These are phyloP conservation scores for Phortica okadai DNA, from an alignment of 2,888 invertebrate species.

Conservation along the genomic window DNA sequence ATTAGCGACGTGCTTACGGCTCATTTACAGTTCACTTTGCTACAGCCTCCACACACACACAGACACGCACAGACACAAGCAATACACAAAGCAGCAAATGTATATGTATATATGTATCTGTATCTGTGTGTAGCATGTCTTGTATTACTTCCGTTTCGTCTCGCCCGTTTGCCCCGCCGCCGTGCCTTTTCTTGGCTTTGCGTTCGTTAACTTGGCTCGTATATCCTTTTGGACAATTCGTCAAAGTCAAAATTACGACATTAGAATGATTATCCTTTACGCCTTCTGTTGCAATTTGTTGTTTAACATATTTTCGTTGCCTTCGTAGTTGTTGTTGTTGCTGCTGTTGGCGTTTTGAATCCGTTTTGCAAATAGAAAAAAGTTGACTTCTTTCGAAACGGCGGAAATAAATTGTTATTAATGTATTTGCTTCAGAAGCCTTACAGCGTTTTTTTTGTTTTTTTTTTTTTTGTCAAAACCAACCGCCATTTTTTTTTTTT, in stretches of 20 bases:
- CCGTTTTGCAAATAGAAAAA: neutral
- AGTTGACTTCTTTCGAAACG: neutral
- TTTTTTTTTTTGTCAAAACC: neutral
- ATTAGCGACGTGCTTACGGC: too few species aligned
- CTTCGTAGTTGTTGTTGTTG: neutral
- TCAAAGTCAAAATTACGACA: conserved; percentile 3
- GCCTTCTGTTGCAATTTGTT: too few species aligned
- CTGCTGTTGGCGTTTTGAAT: neutral
- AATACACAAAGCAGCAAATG: too few species aligned
- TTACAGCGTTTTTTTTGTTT: neutral
- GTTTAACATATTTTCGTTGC: too few species aligned
- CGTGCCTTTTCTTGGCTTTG: too few species aligned
- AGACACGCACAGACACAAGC: too few species aligned
- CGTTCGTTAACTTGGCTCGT: neutral
- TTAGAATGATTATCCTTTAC: neutral
- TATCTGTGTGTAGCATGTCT: too few species aligned
- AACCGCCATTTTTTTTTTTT: neutral
- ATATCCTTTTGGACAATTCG: neutral
- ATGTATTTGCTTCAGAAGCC: neutral
- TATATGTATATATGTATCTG: too few species aligned
- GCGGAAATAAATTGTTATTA: conserved; percentile 3
- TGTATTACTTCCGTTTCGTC: too few species aligned
- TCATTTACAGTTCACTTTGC: too few species aligned
- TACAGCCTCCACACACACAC: too few species aligned
- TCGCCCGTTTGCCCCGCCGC: too few species aligned